phyloP scores from a whole-genome alignment of 2,888 invertebrate species.

The Tortricodes alternella region DNA sequence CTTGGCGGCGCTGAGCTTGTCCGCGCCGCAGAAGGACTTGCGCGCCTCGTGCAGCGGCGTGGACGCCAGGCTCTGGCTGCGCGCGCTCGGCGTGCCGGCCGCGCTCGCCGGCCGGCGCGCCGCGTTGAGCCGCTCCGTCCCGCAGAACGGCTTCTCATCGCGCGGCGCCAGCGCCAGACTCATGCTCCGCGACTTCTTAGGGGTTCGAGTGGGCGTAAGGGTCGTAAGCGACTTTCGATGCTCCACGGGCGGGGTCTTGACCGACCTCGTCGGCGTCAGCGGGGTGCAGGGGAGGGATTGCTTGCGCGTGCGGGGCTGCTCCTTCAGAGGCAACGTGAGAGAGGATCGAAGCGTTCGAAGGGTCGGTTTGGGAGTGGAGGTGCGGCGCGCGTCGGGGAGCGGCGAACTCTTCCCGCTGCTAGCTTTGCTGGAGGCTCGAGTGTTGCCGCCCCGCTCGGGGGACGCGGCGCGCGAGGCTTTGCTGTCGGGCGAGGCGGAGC shows the following conservation, averaged over 20 bases:
- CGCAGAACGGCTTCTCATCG: constrained; percentile 60
- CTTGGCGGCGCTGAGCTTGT: constrained; percentile 49
- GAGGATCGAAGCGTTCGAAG: constrained; percentile 46
- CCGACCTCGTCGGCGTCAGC: constrained; percentile 54
- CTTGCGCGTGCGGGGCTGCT: constrained; percentile 51
- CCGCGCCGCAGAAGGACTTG: constrained; percentile 47
- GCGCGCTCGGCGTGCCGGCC: constrained; percentile 56
- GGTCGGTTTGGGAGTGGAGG: constrained; percentile 55
- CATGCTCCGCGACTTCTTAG: constrained; percentile 75
- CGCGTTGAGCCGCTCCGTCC: constrained; percentile 59
- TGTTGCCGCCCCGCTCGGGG: constrained; percentile 45
- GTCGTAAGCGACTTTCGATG: constrained; percentile 59
- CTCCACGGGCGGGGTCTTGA: constrained; percentile 59
- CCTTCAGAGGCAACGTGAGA: constrained; percentile 58
- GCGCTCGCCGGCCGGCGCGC: constrained; percentile 49
- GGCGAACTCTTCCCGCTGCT: constrained; percentile 54
- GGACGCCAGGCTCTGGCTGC: constrained; percentile 72
- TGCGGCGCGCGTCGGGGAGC: constrained; percentile 44
- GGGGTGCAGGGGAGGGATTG: constrained; percentile 72
- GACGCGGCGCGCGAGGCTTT: constrained; percentile 57
- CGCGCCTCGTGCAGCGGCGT: constrained; percentile 61
- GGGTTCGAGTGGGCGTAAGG: constrained; percentile 44
- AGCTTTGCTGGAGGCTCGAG: constrained; percentile 47
- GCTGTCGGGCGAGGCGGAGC: constrained; percentile 57
- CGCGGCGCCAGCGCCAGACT: constrained; percentile 57